Evolutionary conservation across 2,113 vertebrate genomes (phyloP).

Genomic region (Neolamprologus ventralis): DNA sequence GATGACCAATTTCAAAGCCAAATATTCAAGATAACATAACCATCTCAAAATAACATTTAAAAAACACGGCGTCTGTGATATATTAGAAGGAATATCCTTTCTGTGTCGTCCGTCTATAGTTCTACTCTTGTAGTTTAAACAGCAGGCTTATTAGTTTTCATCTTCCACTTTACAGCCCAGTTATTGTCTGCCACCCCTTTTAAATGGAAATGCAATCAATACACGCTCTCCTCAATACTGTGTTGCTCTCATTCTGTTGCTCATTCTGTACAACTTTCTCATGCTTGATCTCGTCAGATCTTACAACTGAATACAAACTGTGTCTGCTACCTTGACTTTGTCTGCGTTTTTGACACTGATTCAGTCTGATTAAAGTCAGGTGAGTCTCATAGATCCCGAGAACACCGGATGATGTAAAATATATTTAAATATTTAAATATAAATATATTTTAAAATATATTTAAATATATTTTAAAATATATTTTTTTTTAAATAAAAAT

Average conservation of each 20-base stretch:
- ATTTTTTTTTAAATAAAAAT: no score
- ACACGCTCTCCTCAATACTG: neutral
- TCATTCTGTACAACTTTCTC: neutral
- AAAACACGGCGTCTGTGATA: neutral
- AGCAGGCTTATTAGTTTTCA: neutral
- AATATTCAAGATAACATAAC: neutral
- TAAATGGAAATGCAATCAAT: neutral
- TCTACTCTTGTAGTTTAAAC: neutral
- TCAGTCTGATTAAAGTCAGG: neutral
- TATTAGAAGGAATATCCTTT: neutral
- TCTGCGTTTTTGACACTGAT: neutral
- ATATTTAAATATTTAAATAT: neutral
- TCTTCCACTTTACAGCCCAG: neutral
- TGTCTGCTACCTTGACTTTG: neutral
- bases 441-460: neutral
- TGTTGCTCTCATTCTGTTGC: neutral
- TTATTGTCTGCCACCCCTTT: neutral
- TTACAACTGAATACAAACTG: neutral
- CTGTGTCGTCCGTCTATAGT: accelerated
- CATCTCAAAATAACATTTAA: neutral
- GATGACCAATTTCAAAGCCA: neutral
- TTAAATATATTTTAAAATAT: no score
- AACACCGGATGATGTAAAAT: neutral
- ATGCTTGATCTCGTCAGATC: neutral
- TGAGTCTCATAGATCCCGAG: neutral